These are phyloP conservation scores for Bufotes viridis DNA, from an alignment of 2,797 vertebrate species.

Conservation along the genomic window DNA sequence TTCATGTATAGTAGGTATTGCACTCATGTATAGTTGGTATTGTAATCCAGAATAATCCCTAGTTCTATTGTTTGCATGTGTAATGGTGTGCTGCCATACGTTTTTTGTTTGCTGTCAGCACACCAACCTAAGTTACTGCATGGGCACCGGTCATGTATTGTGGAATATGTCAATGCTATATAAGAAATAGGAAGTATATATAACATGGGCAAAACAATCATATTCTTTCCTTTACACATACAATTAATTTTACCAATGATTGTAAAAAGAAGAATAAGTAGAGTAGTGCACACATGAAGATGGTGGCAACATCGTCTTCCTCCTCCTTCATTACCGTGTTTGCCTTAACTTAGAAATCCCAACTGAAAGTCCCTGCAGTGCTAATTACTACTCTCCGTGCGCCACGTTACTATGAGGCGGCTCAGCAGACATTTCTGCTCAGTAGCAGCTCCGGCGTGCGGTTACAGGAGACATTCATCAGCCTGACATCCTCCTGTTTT, in stretches of 20 bases:
- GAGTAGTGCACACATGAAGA: background rate
- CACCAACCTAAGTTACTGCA: too few species aligned
- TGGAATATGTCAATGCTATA: too few species aligned
- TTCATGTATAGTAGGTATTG: too few species aligned
- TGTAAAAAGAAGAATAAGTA: background rate
- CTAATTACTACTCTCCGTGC: constrained; percentile 50
- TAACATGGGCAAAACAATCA: background rate
- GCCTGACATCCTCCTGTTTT: constrained; percentile 48
- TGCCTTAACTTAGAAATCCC: constrained; percentile 17
- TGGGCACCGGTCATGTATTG: too few species aligned
- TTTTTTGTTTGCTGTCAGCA: too few species aligned
- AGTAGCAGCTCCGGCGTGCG: constrained; percentile 28
- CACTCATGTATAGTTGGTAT: too few species aligned
- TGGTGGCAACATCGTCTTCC: background rate
- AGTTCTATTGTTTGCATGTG: too few species aligned
- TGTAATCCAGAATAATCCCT: too few species aligned
- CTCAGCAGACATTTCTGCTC: constrained; percentile 35
- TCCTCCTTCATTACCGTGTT: background rate
- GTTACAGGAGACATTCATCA: constrained; percentile 53
- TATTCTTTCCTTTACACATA: too few species aligned
- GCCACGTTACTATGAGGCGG: constrained; percentile 7
- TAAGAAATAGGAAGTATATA: too few species aligned
- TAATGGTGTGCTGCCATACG: too few species aligned
- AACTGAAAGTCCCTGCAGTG: background rate
- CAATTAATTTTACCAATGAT: background rate